Evolutionary conservation across 2,113 vertebrate species (phyloP), one percentile per base, ranked within the genome.

Genomic region (Bufo bufo): DNA sequence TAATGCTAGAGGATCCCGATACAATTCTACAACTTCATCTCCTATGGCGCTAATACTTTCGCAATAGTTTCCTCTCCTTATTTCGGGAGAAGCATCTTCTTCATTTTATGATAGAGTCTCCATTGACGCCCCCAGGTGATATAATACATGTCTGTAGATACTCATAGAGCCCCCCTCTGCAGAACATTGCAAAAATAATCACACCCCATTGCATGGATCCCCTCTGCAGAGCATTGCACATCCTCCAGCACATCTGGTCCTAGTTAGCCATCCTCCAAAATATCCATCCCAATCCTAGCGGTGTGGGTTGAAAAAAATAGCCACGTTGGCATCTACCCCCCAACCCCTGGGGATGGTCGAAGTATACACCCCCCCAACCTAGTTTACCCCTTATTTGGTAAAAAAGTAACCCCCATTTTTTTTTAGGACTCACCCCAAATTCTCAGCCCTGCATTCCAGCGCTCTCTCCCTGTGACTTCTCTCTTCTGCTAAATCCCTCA

Each of bases 161-260:
- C 65, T 58, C 8, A 58, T 58, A n/a, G 13, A 4, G 45, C 20
- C 19, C 59, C 43, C 43, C 71, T 75, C 74, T 50, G 17, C 74
- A 50, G 45, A 50, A 16, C 74, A 50, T 77, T 19, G 52, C 79
- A 33, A 5, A 3, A 23, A 14, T 16, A 8, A 23, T 66, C 20
- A 3, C 65, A 10, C 20, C 65, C n/a, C 23, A 17, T n/a, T 1
- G 4, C 63, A 65, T 2, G 0, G 72, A 17, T 75, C 72, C 72
- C 72, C 47, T 63, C 56, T 79, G 77, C 85, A 69, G 77, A 43
- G 72, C 47, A 75, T 75, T 59, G 17, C 72, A 19, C 20, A 79
- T 69, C 75, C 47, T 61, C 23, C 12, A 47, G 56, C 54, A 88
- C 87, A 88, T 88, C 87, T 88, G 87, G 80, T 77, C 72, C 80